A percentile compares a stretch with the other conserved stretches of the same genome.
Evolutionary conservation across 2,113 vertebrate genomes (phyloP).

Genomic region (Coptodon rendalli): DNA sequence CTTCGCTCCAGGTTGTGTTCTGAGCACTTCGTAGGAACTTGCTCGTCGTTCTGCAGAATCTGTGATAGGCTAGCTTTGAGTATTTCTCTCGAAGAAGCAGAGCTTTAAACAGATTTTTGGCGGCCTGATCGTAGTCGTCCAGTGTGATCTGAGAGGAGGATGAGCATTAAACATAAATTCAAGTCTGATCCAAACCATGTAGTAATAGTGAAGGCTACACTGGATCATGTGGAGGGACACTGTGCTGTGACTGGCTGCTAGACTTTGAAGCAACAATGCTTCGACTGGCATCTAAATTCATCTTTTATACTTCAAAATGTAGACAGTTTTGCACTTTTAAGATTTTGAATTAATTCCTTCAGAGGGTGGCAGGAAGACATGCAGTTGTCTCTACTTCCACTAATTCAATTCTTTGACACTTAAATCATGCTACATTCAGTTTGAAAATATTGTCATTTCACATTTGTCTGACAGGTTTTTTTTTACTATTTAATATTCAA

Average conservation of each 20-base stretch:
- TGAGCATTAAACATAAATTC: neutral
- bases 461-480: neutral
- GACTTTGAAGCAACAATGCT: neutral
- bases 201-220: neutral
- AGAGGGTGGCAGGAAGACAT: neutral
- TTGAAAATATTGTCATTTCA: neutral
- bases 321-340: neutral
- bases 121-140: constrained; percentile 93
- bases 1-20: constrained; percentile 72
- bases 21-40: constrained; percentile 79
- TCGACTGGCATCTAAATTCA: neutral
- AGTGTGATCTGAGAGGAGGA: constrained; percentile 81
- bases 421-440: neutral
- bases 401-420: neutral
- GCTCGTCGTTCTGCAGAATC: constrained; percentile 84
- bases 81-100: constrained; percentile 92
- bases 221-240: neutral
- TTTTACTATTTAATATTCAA: neutral
- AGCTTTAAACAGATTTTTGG: constrained; percentile 85
- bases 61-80: constrained; percentile 86
- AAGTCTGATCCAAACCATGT: neutral
- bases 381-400: neutral
- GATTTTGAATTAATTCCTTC: neutral
- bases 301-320: neutral
- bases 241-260: neutral